Conservation (phyloP, 2,888 invertebrate genomes). For the Galerucella calmariensis region DNA sequence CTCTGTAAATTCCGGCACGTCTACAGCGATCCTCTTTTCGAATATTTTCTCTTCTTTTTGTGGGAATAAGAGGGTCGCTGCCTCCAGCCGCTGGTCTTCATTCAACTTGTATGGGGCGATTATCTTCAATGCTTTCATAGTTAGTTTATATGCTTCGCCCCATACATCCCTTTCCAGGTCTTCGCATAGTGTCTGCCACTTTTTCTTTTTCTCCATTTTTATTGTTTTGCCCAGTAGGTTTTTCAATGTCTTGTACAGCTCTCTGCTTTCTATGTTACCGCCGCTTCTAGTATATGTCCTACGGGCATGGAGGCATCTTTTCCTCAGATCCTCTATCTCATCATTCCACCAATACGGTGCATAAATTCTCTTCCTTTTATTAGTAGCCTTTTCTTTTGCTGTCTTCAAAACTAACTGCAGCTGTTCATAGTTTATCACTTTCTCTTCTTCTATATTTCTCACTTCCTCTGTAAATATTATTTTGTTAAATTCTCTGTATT, state of each 20-base stretch:
- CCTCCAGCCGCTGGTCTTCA: neutral
- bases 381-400: too few relatives aligned
- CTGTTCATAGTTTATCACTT: too few relatives aligned
- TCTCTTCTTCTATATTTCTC: too few relatives aligned
- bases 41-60: neutral
- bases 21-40: neutral
- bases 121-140: neutral
- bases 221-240: conserved; percentile 1
- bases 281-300: neutral
- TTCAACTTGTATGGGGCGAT: conserved; percentile 9
- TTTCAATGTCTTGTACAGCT: neutral
- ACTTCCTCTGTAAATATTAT: too few relatives aligned
- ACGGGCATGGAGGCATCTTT: neutral
- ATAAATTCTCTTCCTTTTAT: too few relatives aligned
- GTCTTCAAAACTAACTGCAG: too few relatives aligned
- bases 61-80: conserved; percentile 19
- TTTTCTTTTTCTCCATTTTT: conserved; percentile 11
- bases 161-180: conserved; percentile 16
- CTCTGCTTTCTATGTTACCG: neutral
- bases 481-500: too few relatives aligned
- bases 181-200: conserved; percentile 11
- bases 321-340: conserved; percentile 7
- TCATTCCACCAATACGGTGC: neutral
- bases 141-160: conserved; percentile 21
- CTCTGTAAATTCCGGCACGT: neutral